Conservation (phyloP, 2,113 vertebrate genomes). For the Naja naja region DNA sequence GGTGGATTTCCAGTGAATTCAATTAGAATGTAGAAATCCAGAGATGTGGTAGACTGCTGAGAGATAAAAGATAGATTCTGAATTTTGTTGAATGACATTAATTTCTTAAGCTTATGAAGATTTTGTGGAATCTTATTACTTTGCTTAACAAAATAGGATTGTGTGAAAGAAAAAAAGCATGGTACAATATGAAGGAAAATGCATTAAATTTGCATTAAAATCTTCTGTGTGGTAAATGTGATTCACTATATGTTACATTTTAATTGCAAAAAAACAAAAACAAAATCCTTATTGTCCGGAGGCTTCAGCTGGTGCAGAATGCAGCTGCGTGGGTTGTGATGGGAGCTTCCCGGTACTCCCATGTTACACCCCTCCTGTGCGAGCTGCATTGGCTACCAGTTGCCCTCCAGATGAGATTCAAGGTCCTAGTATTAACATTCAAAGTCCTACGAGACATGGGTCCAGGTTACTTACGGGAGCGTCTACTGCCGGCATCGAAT, state of each 20-base stretch:
- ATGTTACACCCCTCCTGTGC: too few species aligned
- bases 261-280: background rate
- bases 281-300: too few species aligned
- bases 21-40: background rate
- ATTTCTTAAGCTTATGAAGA: background rate
- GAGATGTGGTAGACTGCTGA: background rate
- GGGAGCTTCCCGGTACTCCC: too few species aligned
- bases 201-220: background rate
- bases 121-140: background rate
- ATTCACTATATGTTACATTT: background rate
- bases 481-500: too few species aligned
- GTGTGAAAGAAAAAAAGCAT: background rate
- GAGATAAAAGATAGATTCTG: background rate
- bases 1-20: background rate
- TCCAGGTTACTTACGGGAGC: too few species aligned
- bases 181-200: background rate
- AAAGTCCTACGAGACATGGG: too few species aligned
- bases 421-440: too few species aligned
- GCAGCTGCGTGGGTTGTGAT: too few species aligned
- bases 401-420: too few species aligned
- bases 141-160: background rate
- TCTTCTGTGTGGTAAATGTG: background rate
- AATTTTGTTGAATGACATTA: background rate
- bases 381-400: too few species aligned
- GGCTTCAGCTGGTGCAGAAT: too few species aligned